Evolutionary conservation across 2,797 vertebrate genomes (phyloP).

Genomic region (Gymnocypris eckloni): DNA sequence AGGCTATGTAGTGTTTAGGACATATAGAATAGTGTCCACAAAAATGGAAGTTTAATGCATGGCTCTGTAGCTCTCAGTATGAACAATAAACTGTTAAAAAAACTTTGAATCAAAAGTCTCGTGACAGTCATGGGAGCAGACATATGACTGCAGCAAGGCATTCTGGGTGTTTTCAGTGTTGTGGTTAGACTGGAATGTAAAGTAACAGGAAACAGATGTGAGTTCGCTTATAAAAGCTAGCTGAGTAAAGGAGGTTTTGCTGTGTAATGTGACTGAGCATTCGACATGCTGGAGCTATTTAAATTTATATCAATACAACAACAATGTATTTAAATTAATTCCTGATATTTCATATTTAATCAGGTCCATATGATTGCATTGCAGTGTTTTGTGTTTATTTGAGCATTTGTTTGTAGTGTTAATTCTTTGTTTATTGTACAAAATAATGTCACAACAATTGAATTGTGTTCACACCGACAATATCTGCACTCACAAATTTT

Average conservation of each 20-base stretch:
- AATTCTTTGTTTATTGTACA: background rate
- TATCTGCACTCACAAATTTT: background rate
- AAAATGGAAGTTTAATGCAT: slow-evolving; percentile 26
- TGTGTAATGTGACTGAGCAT: background rate
- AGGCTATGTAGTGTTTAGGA: background rate
- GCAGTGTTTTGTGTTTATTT: background rate
- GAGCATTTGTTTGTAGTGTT: background rate
- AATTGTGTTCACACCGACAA: background rate
- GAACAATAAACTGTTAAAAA: slow-evolving; percentile 28
- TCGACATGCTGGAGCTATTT: background rate
- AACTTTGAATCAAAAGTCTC: slow-evolving; percentile 33
- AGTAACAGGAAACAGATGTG: slow-evolving; percentile 68
- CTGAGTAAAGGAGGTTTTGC: background rate
- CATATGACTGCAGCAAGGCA: slow-evolving; percentile 63
- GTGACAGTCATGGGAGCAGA: slow-evolving; percentile 70
- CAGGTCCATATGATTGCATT: background rate
- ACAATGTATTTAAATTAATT: background rate
- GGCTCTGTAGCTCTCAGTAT: slow-evolving; percentile 11
- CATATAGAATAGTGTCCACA: background rate
- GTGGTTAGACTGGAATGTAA: slow-evolving; percentile 6
- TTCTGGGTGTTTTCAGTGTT: slow-evolving; percentile 57
- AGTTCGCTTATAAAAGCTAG: slow-evolving; percentile 10
- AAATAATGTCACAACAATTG: background rate
- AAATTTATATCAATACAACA: background rate
- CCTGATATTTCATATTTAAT: background rate